phyloP scores from a whole-genome alignment of 2,888 invertebrate species.

The Thereva nobilitata region DNA sequence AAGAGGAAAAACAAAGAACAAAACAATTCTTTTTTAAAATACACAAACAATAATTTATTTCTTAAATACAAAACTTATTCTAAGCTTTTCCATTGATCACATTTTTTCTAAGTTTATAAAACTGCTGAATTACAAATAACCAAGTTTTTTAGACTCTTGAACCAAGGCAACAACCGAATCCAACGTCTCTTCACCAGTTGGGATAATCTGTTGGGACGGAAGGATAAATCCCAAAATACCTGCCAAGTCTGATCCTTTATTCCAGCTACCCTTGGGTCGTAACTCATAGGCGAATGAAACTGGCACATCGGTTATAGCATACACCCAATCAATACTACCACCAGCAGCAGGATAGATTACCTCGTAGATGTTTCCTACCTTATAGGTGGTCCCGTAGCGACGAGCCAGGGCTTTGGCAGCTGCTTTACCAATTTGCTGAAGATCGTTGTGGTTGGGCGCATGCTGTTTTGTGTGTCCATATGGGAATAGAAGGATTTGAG shows the following conservation, averaged over 20 bases:
- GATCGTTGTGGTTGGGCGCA: slow-evolving; percentile 62
- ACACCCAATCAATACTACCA: slow-evolving; percentile 75
- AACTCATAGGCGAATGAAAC: slow-evolving; percentile 72
- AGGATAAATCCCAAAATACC: slow-evolving; percentile 64
- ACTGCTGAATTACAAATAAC: too few species aligned
- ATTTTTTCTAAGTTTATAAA: too few species aligned
- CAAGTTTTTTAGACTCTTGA: slow-evolving; percentile 52
- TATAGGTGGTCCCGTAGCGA: slow-evolving; percentile 65
- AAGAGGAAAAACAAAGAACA: too few species aligned
- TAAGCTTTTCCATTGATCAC: too few species aligned
- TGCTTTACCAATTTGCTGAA: slow-evolving; percentile 55
- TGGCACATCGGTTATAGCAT: slow-evolving; percentile 67
- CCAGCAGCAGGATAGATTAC: slow-evolving; percentile 67
- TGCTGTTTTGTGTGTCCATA: slow-evolving; percentile 68
- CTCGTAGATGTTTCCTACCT: slow-evolving; percentile 65
- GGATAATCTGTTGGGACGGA: slow-evolving; percentile 66
- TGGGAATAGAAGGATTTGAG: slow-evolving; percentile 72
- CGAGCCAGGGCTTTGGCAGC: slow-evolving; percentile 57
- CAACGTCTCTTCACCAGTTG: slow-evolving; percentile 67
- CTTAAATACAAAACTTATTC: too few species aligned
- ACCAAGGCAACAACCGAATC: slow-evolving; percentile 61
- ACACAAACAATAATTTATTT: too few species aligned
- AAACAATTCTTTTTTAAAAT: too few species aligned
- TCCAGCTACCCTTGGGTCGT: slow-evolving; percentile 49
- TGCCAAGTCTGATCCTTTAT: slow-evolving; percentile 58